Conservation (phyloP, 2,113 vertebrate species). For the Sturnus vulgaris region DNA sequence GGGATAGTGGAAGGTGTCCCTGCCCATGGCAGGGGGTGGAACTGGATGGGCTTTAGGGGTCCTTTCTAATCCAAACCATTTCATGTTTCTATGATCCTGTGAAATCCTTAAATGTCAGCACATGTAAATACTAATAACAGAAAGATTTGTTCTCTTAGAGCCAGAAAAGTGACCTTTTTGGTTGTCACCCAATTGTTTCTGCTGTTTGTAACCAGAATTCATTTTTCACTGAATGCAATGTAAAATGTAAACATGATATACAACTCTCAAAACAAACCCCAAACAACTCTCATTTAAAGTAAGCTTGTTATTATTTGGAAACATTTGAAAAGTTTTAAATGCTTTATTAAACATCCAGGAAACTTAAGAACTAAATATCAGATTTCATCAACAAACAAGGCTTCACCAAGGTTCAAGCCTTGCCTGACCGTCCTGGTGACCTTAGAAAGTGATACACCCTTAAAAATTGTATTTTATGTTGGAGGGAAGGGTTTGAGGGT, state of each 20-base stretch:
- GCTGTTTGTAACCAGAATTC: background rate
- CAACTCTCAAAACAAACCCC: background rate
- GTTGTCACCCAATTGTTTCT: background rate
- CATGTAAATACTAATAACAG: background rate
- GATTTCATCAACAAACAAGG: background rate
- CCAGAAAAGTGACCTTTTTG: background rate
- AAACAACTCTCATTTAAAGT: background rate
- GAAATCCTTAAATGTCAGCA: background rate
- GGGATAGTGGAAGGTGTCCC: accelerated
- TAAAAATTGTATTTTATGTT: background rate
- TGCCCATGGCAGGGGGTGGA: background rate
- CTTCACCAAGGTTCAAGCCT: background rate
- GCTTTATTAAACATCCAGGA: background rate
- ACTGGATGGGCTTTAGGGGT: background rate
- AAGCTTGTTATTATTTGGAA: background rate
- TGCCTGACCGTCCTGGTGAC: background rate
- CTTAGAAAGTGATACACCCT: background rate
- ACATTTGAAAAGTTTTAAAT: background rate
- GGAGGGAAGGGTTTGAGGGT: background rate
- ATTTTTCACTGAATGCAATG: background rate
- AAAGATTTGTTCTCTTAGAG: background rate
- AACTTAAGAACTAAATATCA: background rate
- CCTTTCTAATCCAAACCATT: background rate
- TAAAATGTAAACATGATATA: background rate
- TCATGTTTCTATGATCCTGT: background rate